Percentiles rank a stretch among this genome's conserved stretches.
Evolutionary conservation across 2,888 invertebrate genomes (phyloP).

Genomic region (Protula sp.): DNA sequence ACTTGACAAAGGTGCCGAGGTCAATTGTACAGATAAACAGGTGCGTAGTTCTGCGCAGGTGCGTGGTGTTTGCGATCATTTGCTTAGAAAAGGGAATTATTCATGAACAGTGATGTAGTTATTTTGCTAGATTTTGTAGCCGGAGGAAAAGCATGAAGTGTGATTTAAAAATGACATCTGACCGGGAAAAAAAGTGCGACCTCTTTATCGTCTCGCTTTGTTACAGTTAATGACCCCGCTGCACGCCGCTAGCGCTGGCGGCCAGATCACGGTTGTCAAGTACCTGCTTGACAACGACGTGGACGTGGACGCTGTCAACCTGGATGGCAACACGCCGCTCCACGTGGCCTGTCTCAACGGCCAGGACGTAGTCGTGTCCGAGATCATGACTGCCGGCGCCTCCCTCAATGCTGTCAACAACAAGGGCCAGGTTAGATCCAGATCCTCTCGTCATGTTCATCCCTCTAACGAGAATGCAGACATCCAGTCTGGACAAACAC

Average conservation of each 20-base stretch:
- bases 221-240: conserved; percentile 60
- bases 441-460: no score
- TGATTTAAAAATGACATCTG: no score
- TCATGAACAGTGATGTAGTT: no score
- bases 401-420: conserved; percentile 59
- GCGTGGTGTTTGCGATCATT: no score
- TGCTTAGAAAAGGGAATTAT: no score
- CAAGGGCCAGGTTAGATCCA: conserved; percentile 55
- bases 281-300: conserved; percentile 59
- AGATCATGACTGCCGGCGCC: conserved; percentile 58
- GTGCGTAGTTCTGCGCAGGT: conserved; percentile 29
- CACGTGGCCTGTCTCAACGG: conserved; percentile 63
- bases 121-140: no score
- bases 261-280: conserved; percentile 55
- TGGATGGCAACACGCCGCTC: conserved; percentile 59
- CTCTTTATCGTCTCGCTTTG: no score
- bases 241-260: conserved; percentile 62
- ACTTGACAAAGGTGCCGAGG: conserved; percentile 51
- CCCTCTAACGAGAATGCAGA: no score
- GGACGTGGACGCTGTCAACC: conserved; percentile 60
- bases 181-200: no score
- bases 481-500: no score
- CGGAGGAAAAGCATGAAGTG: no score
- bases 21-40: conserved; percentile 55
- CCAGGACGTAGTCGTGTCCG: conserved; percentile 58